Base-by-base conservation (phyloP, 2,797 vertebrate species). In the Crocidura indochinensis region DNA sequence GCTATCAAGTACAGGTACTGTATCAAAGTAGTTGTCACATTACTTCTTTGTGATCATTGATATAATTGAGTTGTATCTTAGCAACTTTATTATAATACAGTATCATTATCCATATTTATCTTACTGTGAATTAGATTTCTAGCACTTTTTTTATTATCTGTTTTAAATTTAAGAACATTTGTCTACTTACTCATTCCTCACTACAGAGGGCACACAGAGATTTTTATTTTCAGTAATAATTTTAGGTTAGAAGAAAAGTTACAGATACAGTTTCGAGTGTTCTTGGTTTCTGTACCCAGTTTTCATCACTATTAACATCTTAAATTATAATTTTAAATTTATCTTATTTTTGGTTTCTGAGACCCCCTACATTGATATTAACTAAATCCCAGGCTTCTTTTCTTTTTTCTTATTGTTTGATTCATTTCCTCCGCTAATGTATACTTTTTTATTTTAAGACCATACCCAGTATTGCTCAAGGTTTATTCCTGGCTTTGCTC, bases 231-330 rank as follows among this genome's bases (percentile, higher is more conserved):
- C 74, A n/a, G 5, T 38, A 80, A 22, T 72, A 88, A 84, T 86
- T 76, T 76, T 53, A 71, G 64, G 85, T 81, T 93, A 65, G 8
- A 46, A 81, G 24, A 64, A 85, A 86, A 76, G 64, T 81, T 81
- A 14, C 60, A 67, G 51, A 86, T 12, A 60, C 27, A n/a, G 8
- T 81, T 51, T n/a, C 14, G 27, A 47, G 14, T 26, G 60, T 46
- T 11, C 56, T 74, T 69, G 69, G 44, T 29, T 44, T 75, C 15
- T 22, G 31, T 8, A 53, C 71, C 11, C 27, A 64, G 64, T 86
- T 46, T 47, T 24, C 31, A 31, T 26, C 15, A 26, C n/a, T 53
- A 1, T 85, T 60, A 49, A 14, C 74, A 46, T 65, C 10, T 64
- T 22, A 47, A 8, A 14, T 65, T 65, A 29, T 24, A 51, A 7